Evolutionary conservation across 2,888 invertebrate species (phyloP), one percentile per base, ranked within the genome.

Genomic region (Apamea crenata): DNA sequence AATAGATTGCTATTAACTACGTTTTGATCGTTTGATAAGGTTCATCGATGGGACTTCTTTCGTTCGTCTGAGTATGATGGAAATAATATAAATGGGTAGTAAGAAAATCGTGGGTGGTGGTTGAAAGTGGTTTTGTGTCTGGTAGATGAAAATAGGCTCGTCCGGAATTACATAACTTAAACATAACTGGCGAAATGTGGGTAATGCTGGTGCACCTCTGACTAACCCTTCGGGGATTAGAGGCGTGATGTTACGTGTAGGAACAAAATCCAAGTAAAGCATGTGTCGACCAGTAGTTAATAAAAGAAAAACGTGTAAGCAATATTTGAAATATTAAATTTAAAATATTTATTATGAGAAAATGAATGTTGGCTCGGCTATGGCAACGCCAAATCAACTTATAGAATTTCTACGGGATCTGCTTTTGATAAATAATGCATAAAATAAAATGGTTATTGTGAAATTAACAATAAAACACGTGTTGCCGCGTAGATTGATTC

Each of bases 401-500:
- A 59, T 40, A 29, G 65, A 32, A 56, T 78, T 85, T 66, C 29
- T 16, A n/a, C 6, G 36, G 16, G 21, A 65, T 29, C 50, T 2
- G 3, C 8, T 47, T 69, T n/a, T 50, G 56, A 79, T 81, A 86
- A 83, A 81, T 61, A 75, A 73, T 63, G 66, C 76, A 89, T 87
- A 82, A 88, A 89, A 82, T 50, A 75, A 65, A 80, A 79, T 32
- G 2, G 67, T 61, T 36, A 63, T 77, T 75, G 56, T 50, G 80
- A 88, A 91, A 91, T 85, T 90, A 86, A 79, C 84, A 16, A 88
- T 89, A 83, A 86, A 86, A 87, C 32, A 61, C 61, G 77, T 66
- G 71, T 29, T 56, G 50, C 66, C 56, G 72, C 74, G 73, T 74
- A 88, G 88, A 84, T 86, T 83, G 84, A 87, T 86, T 82, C 72